Percentiles rank a stretch among this genome's conserved stretches.
These are phyloP conservation scores for Druceiella hillmani DNA, from an alignment of 2,888 invertebrate genomes.

Conservation along the genomic window DNA sequence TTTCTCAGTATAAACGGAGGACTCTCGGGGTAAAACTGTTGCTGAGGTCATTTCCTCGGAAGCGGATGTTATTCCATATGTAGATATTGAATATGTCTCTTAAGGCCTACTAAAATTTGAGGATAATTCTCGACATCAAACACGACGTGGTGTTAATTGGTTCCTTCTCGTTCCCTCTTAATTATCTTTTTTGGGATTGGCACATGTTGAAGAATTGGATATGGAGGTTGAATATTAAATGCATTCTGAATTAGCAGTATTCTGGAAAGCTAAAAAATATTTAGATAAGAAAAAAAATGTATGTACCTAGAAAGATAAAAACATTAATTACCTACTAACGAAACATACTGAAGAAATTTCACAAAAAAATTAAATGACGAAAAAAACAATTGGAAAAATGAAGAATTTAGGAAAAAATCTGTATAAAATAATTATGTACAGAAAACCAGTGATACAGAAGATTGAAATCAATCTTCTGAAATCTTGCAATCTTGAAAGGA, in stretches of 20 bases:
- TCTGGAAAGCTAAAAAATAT: too few relatives aligned
- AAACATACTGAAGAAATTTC: too few relatives aligned
- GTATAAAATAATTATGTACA: too few relatives aligned
- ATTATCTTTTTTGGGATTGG: constrained; percentile 20
- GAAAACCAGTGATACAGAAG: too few relatives aligned
- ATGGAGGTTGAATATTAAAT: constrained; percentile 62
- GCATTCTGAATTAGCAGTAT: constrained; percentile 92
- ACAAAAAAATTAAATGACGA: too few relatives aligned
- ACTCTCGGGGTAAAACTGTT: constrained; percentile 17
- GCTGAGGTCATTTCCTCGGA: constrained; percentile 28
- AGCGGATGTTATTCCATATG: constrained; percentile 2
- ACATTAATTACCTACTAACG: too few relatives aligned
- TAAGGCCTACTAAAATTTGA: constrained; percentile 4
- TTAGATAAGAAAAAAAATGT: too few relatives aligned
- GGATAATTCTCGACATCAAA: constrained; percentile 60
- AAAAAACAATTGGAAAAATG: too few relatives aligned
- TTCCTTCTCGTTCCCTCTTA: constrained; percentile 18
- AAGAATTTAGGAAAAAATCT: too few relatives aligned
- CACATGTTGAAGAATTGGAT: constrained; percentile 44
- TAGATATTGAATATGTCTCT: neutral
- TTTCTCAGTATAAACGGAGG: constrained; percentile 40
- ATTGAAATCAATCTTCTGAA: too few relatives aligned
- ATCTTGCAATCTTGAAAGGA: too few relatives aligned
- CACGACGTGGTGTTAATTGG: constrained; percentile 45
- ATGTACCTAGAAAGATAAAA: too few relatives aligned